These are phyloP conservation scores for Hipposideros armiger DNA, from an alignment of 2,113 vertebrate species.

Conservation along the genomic window DNA sequence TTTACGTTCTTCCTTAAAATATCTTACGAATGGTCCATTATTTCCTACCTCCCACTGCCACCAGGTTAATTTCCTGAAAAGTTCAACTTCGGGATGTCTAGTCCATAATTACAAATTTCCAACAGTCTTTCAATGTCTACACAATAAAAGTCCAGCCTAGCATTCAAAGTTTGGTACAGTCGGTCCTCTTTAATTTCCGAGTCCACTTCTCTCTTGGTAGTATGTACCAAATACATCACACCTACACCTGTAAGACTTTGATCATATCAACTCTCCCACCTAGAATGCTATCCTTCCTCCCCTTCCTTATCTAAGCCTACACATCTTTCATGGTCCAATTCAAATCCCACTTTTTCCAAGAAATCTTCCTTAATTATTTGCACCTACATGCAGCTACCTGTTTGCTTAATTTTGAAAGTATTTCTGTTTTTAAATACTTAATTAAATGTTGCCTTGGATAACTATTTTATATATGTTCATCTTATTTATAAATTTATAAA, in stretches of 20 bases:
- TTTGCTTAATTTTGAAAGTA: background rate
- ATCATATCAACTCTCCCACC: background rate
- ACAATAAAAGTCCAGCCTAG: background rate
- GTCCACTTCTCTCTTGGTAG: background rate
- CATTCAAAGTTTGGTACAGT: background rate
- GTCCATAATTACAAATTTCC: background rate
- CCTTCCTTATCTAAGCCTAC: background rate
- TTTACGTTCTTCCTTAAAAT: background rate
- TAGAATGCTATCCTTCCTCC: background rate
- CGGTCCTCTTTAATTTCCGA: background rate
- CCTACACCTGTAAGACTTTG: background rate
- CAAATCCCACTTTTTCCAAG: background rate
- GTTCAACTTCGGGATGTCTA: background rate
- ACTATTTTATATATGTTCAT: background rate
- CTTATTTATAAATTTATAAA: background rate
- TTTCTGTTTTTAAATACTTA: background rate
- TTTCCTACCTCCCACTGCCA: background rate
- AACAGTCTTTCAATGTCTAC: background rate
- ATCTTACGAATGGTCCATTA: background rate
- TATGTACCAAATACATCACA: background rate
- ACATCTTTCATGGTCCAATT: background rate
- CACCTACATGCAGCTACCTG: background rate
- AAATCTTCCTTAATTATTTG: background rate
- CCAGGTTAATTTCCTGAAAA: background rate
- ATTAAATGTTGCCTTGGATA: conserved; percentile 24